Conservation (phyloP, 2,888 invertebrate species). For the Tupiocoris notatus region DNA sequence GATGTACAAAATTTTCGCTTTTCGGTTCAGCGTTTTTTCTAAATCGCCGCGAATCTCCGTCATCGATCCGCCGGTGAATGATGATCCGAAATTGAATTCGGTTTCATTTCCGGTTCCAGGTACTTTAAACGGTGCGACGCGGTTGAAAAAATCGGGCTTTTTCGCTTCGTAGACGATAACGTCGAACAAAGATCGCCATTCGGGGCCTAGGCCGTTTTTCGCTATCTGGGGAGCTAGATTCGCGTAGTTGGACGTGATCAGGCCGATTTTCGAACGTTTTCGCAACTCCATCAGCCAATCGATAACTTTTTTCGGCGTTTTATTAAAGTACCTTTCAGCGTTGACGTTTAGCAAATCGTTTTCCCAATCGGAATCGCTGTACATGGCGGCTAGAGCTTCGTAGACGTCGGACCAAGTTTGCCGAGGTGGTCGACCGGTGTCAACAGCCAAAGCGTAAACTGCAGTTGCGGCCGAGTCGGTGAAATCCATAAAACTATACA, state of each 20-base stretch:
- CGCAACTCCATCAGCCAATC: slow-evolving; percentile 63
- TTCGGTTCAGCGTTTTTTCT: slow-evolving; percentile 53
- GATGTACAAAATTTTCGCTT: slow-evolving; percentile 65
- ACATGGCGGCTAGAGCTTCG: slow-evolving; percentile 63
- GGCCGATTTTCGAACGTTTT: slow-evolving; percentile 57
- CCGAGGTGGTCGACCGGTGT: slow-evolving; percentile 55
- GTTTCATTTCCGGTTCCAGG: slow-evolving; percentile 49
- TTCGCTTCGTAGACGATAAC: slow-evolving; percentile 66
- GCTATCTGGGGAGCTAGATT: slow-evolving; percentile 69
- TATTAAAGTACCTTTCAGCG: slow-evolving; percentile 62
- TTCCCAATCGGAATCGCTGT: slow-evolving; percentile 62
- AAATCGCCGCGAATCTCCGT: background rate
- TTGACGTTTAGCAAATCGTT: slow-evolving; percentile 61
- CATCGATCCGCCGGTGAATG: slow-evolving; percentile 2
- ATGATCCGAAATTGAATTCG: background rate
- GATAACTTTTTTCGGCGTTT: slow-evolving; percentile 58
- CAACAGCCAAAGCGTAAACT: slow-evolving; percentile 66
- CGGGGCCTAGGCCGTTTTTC: slow-evolving; percentile 60
- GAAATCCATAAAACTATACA: slow-evolving; percentile 64
- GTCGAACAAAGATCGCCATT: slow-evolving; percentile 67
- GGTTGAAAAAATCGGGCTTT: slow-evolving; percentile 72
- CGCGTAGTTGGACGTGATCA: slow-evolving; percentile 70
- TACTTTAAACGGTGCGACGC: slow-evolving; percentile 59
- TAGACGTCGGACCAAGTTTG: slow-evolving; percentile 66
- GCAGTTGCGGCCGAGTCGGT: slow-evolving; percentile 58